These are phyloP conservation scores for Cryptoprocta ferox DNA, from an alignment of 2,797 vertebrate genomes.

Conservation along the genomic window DNA sequence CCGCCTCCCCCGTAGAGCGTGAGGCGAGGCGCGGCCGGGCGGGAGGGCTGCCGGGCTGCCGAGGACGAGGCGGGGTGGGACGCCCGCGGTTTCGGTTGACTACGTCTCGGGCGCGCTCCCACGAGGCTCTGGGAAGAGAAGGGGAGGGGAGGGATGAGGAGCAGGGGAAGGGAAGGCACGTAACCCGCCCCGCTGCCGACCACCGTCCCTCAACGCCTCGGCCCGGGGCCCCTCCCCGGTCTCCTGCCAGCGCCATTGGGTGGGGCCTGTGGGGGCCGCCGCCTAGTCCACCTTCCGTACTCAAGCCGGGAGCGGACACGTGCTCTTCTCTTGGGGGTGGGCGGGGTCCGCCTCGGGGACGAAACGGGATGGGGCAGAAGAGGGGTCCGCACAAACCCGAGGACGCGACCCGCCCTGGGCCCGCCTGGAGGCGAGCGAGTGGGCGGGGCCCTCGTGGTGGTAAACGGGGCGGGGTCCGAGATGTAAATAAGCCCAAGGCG, in stretches of 20 bases:
- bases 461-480: fast-evolving
- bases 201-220: background rate
- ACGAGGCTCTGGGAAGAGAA: background rate
- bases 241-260: conserved; percentile 1
- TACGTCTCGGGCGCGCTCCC: background rate
- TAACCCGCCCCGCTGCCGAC: background rate
- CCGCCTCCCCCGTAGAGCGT: conserved; percentile 79
- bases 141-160: background rate
- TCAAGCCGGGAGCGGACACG: conserved; percentile 6
- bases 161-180: background rate
- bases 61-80: background rate
- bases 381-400: background rate
- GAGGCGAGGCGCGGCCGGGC: conserved; percentile 67
- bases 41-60: background rate
- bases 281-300: conserved; percentile 41
- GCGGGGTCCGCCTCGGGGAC: background rate
- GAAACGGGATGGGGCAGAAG: background rate
- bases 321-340: background rate
- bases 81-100: conserved; percentile 20
- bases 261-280: background rate
- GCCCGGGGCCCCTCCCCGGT: fast-evolving
- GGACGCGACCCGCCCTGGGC: background rate
- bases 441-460: conserved; percentile 25
- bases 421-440: background rate
- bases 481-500: background rate